phyloP scores from a whole-genome alignment of 2,888 invertebrate species.

The Lepidochrysops patricia region DNA sequence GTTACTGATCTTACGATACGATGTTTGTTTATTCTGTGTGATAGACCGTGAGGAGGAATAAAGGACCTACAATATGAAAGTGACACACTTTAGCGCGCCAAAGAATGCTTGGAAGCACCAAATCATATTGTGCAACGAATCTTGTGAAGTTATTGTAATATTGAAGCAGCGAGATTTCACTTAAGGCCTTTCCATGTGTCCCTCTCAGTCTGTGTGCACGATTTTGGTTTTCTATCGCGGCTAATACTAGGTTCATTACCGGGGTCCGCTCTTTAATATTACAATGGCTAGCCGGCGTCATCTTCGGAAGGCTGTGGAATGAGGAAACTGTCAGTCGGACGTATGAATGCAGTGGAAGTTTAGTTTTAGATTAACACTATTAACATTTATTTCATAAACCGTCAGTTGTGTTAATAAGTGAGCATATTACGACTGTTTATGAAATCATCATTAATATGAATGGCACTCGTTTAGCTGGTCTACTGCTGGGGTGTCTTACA shows the following conservation, averaged over 20 bases:
- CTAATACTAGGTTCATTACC: conserved; percentile 1
- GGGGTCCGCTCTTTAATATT: conserved; percentile 68
- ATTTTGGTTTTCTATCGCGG: conserved; percentile 33
- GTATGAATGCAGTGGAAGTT: conserved; percentile 68
- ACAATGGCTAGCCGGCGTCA: conserved; percentile 66
- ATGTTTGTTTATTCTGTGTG: conserved; percentile 40
- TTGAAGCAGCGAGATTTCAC: conserved; percentile 69
- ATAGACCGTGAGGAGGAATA: conserved; percentile 31
- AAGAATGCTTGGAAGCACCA: conserved; percentile 72
- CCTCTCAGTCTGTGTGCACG: conserved; percentile 55
- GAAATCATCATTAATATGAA: conserved; percentile 46
- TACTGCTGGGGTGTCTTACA: conserved; percentile 25
- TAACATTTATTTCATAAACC: conserved; percentile 62
- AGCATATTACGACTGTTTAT: conserved; percentile 48
- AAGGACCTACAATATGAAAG: conserved; percentile 73
- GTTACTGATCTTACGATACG: conserved; percentile 61
- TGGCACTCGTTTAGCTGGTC: conserved; percentile 42
- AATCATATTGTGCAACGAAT: conserved; percentile 74
- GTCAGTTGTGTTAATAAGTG: conserved; percentile 34
- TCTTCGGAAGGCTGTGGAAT: conserved; percentile 71
- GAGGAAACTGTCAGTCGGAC: conserved; percentile 65
- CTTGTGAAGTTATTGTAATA: conserved; percentile 74
- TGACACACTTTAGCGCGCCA: conserved; percentile 66
- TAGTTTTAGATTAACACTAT: conserved; percentile 69
- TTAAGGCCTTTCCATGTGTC: conserved; percentile 70